Evolutionary conservation across 1,140 invertebrate genomes (phyloP).

Genomic region (Orius insidiosus): DNA sequence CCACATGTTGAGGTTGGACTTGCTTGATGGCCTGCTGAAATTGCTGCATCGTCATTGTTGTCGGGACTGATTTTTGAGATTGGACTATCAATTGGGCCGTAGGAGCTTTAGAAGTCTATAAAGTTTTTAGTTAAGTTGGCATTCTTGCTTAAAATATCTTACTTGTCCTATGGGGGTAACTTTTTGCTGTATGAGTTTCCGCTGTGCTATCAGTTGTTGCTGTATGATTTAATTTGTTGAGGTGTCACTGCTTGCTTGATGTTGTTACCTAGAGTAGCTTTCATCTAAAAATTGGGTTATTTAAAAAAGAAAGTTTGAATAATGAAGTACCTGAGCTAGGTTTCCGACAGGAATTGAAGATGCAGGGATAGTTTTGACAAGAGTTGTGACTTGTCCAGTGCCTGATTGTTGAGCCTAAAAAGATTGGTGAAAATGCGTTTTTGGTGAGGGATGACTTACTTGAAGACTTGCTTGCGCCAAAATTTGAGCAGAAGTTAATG

Average conservation of each 20-base stretch:
- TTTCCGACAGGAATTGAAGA: slow-evolving; percentile 17
- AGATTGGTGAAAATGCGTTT: too few species aligned
- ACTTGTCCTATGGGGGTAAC: slow-evolving; percentile 39
- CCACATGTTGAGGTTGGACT: slow-evolving; percentile 36
- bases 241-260: slow-evolving; percentile 37
- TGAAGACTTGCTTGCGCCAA: slow-evolving; percentile 36
- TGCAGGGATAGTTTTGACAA: slow-evolving; percentile 38
- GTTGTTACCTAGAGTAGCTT: slow-evolving; percentile 26
- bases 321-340: too few species aligned
- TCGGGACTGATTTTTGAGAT: slow-evolving; percentile 39
- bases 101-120: slow-evolving; percentile 23
- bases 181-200: slow-evolving; percentile 39
- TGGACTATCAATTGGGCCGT: slow-evolving; percentile 44
- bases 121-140: too few species aligned
- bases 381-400: slow-evolving; percentile 30
- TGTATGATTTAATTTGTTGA: slow-evolving; percentile 49
- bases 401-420: slow-evolving; percentile 28
- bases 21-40: slow-evolving; percentile 58
- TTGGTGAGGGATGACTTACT: too few species aligned
- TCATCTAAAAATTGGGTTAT: too few species aligned
- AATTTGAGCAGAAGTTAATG: slow-evolving; percentile 32
- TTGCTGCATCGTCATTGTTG: slow-evolving; percentile 55
- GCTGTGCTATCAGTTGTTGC: slow-evolving; percentile 41
- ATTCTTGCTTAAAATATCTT: too few species aligned
- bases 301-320: too few species aligned